phyloP scores from a whole-genome alignment of 2,888 invertebrate species.

The Prenolepis imparis region DNA sequence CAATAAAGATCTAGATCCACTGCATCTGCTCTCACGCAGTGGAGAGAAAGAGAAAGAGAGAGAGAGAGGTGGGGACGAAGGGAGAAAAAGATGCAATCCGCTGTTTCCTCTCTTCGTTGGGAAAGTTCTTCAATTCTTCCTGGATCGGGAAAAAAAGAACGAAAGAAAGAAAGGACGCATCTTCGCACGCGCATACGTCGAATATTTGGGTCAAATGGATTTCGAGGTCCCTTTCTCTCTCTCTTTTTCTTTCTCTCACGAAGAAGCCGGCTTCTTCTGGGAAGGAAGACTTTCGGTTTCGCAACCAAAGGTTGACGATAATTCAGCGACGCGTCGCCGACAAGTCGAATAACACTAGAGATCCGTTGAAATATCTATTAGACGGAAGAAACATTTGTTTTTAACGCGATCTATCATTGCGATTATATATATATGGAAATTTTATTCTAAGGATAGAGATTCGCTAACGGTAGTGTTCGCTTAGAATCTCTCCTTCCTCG shows the following conservation, averaged over 20 bases:
- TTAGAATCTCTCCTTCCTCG: slow-evolving; percentile 19
- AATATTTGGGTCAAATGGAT: slow-evolving; percentile 73
- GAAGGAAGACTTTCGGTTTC: slow-evolving; percentile 73
- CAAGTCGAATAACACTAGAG: not conserved
- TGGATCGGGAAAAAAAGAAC: slow-evolving; percentile 33
- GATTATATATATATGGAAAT: not conserved
- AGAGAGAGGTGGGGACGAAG: not conserved
- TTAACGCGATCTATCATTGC: not conserved
- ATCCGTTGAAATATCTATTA: slow-evolving; percentile 1
- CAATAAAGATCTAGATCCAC: slow-evolving; percentile 41
- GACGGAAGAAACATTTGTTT: slow-evolving; percentile 6
- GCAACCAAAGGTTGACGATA: slow-evolving; percentile 56
- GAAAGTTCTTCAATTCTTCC: slow-evolving; percentile 49
- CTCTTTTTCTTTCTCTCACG: slow-evolving; percentile 37
- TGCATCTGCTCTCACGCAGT: not conserved
- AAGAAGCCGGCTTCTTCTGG: slow-evolving; percentile 58
- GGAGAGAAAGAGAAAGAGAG: slow-evolving; percentile 2
- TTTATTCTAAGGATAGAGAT: no score
- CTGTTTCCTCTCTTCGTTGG: slow-evolving; percentile 2
- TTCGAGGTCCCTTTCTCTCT: slow-evolving; percentile 68
- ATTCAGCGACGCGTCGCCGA: not conserved
- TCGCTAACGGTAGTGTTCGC: not conserved
- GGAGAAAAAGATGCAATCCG: not conserved
- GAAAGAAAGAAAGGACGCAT: slow-evolving; percentile 45
- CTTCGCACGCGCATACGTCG: slow-evolving; percentile 44